Base-by-base conservation (phyloP, 2,113 vertebrate genomes). In the Microcebus ravelobensis region DNA sequence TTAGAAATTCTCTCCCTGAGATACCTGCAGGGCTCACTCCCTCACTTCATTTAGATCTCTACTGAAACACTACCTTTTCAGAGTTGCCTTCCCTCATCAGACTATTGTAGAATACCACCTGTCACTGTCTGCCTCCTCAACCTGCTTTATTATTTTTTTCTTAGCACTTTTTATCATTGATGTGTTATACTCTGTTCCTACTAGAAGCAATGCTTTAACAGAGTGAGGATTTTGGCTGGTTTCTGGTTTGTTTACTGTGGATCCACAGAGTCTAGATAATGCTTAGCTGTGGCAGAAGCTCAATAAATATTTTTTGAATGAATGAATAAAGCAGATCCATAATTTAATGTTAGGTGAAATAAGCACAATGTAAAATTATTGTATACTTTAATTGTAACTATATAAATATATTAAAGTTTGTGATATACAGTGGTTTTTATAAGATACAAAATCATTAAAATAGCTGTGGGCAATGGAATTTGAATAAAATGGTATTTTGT, bases 371-470 rank as follows among this genome's bases (percentile, higher is more conserved):
- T 8, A 86, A 86, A 76, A 1, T 34, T 90, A 10, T 55, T 74
- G 10, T 50, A 42, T 42, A n/a, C 15, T 96, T 91, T 23, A 52
- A 15, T 68, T 67, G 39, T 57, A 89, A 39, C 6, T 70, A 25
- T 29, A 20, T 17, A 84, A 76, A 52, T 74, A 61, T 21, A 10
- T 59, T 82, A 83, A 67, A 8, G 42, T 87, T 18, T 81, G 2
- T 45, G 31, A 86, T 29, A 50, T 80, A 42, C 15, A 76, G 31
- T 76, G 27, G 8, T 76, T 76, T 76, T 76, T 17, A 4, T 48
- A 76, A 48, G 42, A 70, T 80, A 50, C 2, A 55, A 77, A 91
- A 73, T n/a, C 13, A 81, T 88, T 74, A 96, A 97, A 84, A 91
- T 91, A 85, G 52, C 50, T 71, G 6, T 91, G 67, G 82, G 11